Evolutionary conservation across 2,888 invertebrate genomes (phyloP).

Genomic region (Arctia plantaginis): DNA sequence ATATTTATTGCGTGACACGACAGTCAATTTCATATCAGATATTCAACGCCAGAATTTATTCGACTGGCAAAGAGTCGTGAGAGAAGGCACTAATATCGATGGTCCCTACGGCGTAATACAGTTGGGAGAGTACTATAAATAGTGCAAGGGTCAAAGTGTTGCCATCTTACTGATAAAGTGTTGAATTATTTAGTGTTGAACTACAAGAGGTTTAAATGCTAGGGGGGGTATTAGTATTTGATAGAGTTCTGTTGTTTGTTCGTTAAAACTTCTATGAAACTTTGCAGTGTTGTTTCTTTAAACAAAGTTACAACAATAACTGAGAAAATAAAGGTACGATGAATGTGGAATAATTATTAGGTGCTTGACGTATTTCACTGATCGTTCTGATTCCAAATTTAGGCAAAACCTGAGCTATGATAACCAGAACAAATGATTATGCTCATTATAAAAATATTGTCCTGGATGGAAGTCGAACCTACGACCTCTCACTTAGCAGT

Average conservation of each 20-base stretch:
- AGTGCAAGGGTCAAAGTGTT: slow-evolving; percentile 38
- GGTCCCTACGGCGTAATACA: slow-evolving; percentile 29
- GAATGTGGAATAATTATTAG: no score
- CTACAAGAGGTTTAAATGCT: slow-evolving; percentile 28
- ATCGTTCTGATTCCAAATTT: no score
- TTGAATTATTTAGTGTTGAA: slow-evolving; percentile 43
- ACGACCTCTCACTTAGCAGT: no score
- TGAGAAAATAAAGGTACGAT: no score
- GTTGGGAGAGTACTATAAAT: slow-evolving; percentile 18
- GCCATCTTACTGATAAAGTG: slow-evolving; percentile 44
- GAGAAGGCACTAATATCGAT: slow-evolving; percentile 12
- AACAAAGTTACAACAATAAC: not conserved
- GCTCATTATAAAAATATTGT: no score
- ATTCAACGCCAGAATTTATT: not conserved
- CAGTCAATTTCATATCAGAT: not conserved
- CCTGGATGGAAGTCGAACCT: no score
- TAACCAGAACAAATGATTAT: no score
- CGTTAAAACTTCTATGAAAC: not conserved
- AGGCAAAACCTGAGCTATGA: no score
- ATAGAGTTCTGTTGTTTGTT: slow-evolving; percentile 12
- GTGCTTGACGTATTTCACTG: no score
- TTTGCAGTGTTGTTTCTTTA: not conserved
- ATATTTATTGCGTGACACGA: not conserved
- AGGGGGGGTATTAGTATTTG: not conserved
- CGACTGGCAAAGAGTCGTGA: slow-evolving; percentile 3